Base-by-base conservation (phyloP, 2,113 vertebrate species). In the Etia nguti region DNA sequence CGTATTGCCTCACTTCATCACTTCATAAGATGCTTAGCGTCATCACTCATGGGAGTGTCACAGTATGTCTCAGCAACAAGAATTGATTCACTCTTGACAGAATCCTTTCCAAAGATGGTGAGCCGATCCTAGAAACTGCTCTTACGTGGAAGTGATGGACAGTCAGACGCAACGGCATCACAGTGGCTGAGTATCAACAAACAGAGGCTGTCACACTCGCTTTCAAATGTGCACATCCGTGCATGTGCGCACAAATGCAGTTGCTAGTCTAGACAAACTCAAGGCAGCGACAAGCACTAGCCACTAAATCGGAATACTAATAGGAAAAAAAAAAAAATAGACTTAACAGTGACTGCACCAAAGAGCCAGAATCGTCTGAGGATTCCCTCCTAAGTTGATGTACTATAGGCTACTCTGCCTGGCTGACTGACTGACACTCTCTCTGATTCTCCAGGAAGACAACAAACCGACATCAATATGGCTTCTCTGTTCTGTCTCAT, bases 271-370 rank as follows among this genome's bases (percentile, higher is more conserved):
- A 88, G 89, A 94, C 92, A 94, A 84, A 92, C 92, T 83, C 90
- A 89, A 90, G 90, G 88, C 90, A 83, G 85, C 92, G 93, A 95
- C 92, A 93, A 92, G 93, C 89, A 88, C 84, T 95, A 92, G 95
- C 95, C 95, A 94, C 92, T 92, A 90, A 94, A 94, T 95, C 89
- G 88, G 93, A 95, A 93, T 92, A 94, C 90, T 93, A 95, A 93
- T 95, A 83, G 88, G 77, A 81, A 85, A 80, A 92, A 87, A 92
- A 92, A 56, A 83, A 92, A 86, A 92, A 57, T 41, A 85, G 75
- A 91, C 80, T 87, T 86, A 88, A 92, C 90, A 92, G 88, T 80
- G 87, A 59, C 88, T 68, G 90, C 93, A 93, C 88, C 93, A 93
- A 94, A 95, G 91, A 94, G 91, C 79, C 86, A 81, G 88, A 75